These are phyloP conservation scores for Carterocephalus palaemon DNA, from an alignment of 2,888 invertebrate genomes.

Conservation along the genomic window DNA sequence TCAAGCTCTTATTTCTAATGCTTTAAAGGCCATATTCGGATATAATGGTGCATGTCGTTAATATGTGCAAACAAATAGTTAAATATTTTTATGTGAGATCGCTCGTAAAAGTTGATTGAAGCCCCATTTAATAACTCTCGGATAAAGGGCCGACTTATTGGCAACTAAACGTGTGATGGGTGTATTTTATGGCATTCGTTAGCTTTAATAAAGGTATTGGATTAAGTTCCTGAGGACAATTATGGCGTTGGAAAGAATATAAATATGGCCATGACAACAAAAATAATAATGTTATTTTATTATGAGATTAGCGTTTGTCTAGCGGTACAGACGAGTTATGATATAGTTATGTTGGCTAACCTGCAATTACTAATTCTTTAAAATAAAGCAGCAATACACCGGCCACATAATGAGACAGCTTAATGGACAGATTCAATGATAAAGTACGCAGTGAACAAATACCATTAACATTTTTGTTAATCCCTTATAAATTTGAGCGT, in stretches of 20 bases:
- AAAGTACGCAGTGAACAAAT: no score
- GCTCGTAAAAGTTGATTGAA: constrained; percentile 76
- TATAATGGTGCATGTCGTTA: constrained; percentile 55
- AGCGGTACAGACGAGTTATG: no score
- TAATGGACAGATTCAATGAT: no score
- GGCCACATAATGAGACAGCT: no score
- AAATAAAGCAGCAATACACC: no score
- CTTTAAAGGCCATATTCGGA: constrained; percentile 35
- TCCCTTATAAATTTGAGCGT: no score
- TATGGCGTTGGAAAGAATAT: constrained; percentile 20
- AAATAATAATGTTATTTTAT: constrained; percentile 1
- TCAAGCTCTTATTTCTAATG: constrained; percentile 28
- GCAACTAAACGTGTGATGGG: constrained; percentile 42
- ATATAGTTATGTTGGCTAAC: no score
- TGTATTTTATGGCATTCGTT: constrained; percentile 40
- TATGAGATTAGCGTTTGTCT: no score
- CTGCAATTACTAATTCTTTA: no score
- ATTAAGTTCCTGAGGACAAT: constrained; percentile 23
- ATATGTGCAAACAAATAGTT: constrained; percentile 74
- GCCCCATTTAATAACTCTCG: constrained; percentile 51
- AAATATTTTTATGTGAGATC: constrained; percentile 74
- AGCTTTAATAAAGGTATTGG: constrained; percentile 37
- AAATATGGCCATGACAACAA: constrained; percentile 7
- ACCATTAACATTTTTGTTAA: no score
- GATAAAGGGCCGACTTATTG: constrained; percentile 54